Percentiles rank a stretch among this genome's conserved stretches.
phyloP scores from a whole-genome alignment of 2,797 vertebrate genomes.

The Botia kubotai region DNA sequence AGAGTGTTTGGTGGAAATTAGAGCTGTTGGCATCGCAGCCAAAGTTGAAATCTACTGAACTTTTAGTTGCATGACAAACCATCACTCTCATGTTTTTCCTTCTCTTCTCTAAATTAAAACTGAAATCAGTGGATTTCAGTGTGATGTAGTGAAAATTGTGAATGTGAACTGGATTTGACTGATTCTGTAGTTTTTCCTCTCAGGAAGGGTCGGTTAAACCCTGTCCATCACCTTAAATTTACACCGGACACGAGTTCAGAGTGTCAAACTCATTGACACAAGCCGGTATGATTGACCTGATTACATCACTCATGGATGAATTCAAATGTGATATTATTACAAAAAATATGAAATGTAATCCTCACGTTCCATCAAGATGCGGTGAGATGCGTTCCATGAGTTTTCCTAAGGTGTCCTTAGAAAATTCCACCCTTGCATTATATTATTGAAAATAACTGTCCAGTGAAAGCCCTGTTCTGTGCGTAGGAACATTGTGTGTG shows the following conservation, averaged over 20 bases:
- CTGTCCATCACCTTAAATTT: background rate
- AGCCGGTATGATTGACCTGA: background rate
- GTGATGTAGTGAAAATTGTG: too few species aligned
- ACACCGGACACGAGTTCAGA: background rate
- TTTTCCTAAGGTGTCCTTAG: constrained; percentile 8
- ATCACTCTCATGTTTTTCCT: background rate
- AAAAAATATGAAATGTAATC: background rate
- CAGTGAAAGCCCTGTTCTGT: constrained; percentile 2
- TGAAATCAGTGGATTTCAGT: too few species aligned
- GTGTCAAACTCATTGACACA: too few species aligned
- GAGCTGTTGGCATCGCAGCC: background rate
- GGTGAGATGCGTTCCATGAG: background rate
- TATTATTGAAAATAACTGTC: background rate
- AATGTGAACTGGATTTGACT: background rate
- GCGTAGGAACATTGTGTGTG: constrained; percentile 3
- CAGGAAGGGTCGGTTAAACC: background rate
- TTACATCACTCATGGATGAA: too few species aligned
- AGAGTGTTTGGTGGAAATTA: background rate
- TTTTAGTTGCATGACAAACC: background rate
- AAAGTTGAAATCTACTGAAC: background rate
- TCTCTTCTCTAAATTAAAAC: too few species aligned
- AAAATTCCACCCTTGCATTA: background rate
- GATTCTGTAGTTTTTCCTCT: background rate
- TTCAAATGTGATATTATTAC: background rate
- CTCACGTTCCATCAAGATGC: background rate